Conservation (phyloP, 2,888 invertebrate genomes). For the Dolichopus griseipennis region DNA sequence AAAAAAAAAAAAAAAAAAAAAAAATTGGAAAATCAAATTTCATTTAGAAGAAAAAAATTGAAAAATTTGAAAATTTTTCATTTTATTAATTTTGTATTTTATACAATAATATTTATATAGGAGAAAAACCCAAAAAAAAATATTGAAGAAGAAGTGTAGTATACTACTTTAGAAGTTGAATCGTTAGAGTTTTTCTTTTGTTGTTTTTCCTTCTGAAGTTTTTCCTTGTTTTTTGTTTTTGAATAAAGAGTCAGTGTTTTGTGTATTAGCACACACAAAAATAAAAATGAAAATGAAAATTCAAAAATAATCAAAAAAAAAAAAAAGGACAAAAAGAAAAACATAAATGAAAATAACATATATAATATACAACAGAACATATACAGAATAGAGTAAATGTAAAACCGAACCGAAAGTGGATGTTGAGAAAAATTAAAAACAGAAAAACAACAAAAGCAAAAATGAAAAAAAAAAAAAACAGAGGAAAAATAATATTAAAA, state of each 20-base stretch:
- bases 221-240: no score
- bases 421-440: not conserved
- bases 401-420: not conserved
- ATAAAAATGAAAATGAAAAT: not conserved
- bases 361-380: not conserved
- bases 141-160: not conserved
- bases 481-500: constrained; percentile 3
- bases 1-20: not conserved
- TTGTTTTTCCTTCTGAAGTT: not conserved
- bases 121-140: no score
- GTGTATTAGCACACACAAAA: not conserved
- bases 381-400: not conserved
- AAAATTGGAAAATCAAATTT: not conserved
- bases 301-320: not conserved
- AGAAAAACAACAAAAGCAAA: no score
- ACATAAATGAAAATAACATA: not conserved
- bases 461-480: not conserved
- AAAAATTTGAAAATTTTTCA: no score
- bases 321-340: not conserved
- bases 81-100: not conserved
- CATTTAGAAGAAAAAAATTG: not conserved
- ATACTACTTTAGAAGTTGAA: not conserved
- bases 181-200: not conserved
- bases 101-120: not conserved
- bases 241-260: not conserved